A percentile compares a stretch with the other conserved stretches of the same genome.
phyloP scores from a whole-genome alignment of 2,888 invertebrate species.

The Microplitis manilae region DNA sequence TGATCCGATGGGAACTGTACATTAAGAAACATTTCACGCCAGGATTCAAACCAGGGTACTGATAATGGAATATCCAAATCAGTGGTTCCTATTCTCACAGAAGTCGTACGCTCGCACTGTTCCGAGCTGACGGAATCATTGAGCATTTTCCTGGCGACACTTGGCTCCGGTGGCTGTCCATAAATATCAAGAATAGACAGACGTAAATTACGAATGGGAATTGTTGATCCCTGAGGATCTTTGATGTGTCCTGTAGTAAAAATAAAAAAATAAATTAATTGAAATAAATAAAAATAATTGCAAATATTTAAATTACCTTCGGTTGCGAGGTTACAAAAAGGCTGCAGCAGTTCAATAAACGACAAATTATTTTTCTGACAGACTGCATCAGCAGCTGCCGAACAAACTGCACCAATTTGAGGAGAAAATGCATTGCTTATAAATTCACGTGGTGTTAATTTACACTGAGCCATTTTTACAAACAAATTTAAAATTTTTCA shows the following conservation, averaged over 20 bases:
- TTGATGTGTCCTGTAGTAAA: conserved; percentile 81
- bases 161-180: conserved; percentile 85
- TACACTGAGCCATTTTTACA: conserved; percentile 75
- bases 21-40: conserved; percentile 92
- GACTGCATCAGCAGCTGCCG: conserved; percentile 85
- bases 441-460: conserved; percentile 85
- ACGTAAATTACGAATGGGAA: conserved; percentile 83
- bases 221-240: conserved; percentile 84
- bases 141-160: conserved; percentile 86
- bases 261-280: not conserved
- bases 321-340: conserved; percentile 84
- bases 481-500: not conserved
- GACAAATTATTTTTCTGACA: conserved; percentile 93
- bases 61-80: conserved; percentile 81
- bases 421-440: conserved; percentile 93
- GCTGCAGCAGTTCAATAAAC: conserved; percentile 91
- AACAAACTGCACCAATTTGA: conserved; percentile 88
- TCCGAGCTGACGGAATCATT: conserved; percentile 85
- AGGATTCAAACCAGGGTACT: conserved; percentile 96
- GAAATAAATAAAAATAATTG: not conserved
- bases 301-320: conserved; percentile 76
- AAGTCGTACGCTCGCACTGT: conserved; percentile 74
- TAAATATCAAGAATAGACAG: conserved; percentile 87
- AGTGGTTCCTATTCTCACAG: conserved; percentile 74
- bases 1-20: conserved; percentile 94